Evolutionary conservation across 1,140 invertebrate genomes (phyloP).

Genomic region (Schmidtea mediterranea): DNA sequence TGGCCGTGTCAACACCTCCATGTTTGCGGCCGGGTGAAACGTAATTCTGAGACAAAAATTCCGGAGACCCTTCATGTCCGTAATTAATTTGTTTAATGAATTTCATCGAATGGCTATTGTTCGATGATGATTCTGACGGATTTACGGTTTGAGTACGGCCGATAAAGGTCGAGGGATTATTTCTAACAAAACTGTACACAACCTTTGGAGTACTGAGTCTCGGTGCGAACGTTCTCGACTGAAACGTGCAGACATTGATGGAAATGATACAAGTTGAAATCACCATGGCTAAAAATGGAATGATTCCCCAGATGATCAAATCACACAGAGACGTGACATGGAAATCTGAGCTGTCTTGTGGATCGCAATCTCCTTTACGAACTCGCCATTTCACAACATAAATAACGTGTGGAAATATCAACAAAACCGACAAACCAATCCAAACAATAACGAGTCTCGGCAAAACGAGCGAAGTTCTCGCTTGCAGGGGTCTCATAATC

Average conservation of each 20-base stretch:
- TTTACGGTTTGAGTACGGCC: background rate
- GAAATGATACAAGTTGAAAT: background rate
- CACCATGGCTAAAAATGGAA: background rate
- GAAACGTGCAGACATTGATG: too few species aligned
- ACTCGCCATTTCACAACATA: background rate
- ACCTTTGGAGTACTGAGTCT: too few species aligned
- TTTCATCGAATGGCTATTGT: too few species aligned
- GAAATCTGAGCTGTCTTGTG: background rate
- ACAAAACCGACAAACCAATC: background rate
- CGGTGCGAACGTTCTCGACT: too few species aligned
- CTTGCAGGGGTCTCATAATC: background rate
- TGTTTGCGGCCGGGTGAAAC: background rate
- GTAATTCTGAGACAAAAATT: background rate
- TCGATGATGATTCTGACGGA: background rate
- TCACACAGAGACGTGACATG: background rate
- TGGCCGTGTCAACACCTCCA: background rate
- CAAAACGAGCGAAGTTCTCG: constrained; percentile 1
- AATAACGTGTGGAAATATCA: background rate
- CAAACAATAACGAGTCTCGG: background rate
- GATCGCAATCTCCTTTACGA: background rate
- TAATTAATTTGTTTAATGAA: too few species aligned
- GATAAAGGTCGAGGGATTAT: background rate
- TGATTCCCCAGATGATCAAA: constrained; percentile 3
- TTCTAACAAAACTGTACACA: background rate
- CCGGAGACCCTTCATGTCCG: background rate